A percentile compares a stretch with the other conserved stretches of the same genome.
Evolutionary conservation across 2,888 invertebrate species (phyloP).

Genomic region (Gymnocheta viridis): DNA sequence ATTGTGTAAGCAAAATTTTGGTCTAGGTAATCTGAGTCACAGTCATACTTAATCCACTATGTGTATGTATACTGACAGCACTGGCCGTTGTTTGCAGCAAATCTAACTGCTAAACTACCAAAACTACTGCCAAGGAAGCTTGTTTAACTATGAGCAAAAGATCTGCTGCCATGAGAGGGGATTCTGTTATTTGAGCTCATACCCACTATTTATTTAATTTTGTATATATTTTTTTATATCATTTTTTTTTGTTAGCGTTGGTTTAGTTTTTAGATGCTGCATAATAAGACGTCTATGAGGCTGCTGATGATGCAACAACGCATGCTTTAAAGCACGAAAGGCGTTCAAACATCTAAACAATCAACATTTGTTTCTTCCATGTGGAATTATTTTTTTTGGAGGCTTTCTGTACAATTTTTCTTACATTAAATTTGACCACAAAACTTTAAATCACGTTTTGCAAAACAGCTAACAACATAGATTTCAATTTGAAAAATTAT

Average conservation of each 20-base stretch:
- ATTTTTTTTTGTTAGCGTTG: not conserved
- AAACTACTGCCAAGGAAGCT: conserved; percentile 38
- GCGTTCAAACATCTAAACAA: conserved; percentile 64
- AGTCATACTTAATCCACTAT: conserved; percentile 25
- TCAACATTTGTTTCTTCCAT: conserved; percentile 54
- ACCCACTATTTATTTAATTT: conserved; percentile 39
- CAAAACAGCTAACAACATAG: conserved; percentile 11
- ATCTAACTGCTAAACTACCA: conserved; percentile 30
- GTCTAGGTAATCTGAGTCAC: conserved; percentile 64
- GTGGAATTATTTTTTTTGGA: conserved; percentile 41
- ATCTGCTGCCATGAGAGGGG: conserved; percentile 33
- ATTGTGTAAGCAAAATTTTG: conserved; percentile 45
- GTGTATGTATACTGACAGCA: conserved; percentile 11
- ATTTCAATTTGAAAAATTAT: conserved; percentile 66
- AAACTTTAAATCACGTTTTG: conserved; percentile 66
- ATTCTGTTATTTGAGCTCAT: conserved; percentile 47
- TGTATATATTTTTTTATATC: not conserved
- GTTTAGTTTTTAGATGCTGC: conserved; percentile 22
- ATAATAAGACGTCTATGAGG: conserved; percentile 29
- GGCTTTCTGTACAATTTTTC: not conserved
- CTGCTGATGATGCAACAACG: conserved; percentile 67
- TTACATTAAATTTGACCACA: conserved; percentile 64
- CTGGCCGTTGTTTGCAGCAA: not conserved
- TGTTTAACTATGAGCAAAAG: conserved; percentile 23
- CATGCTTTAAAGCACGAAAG: conserved; percentile 66